These are phyloP conservation scores for Pseudolycoriella hygida DNA, from an alignment of 2,888 invertebrate species.

Conservation along the genomic window DNA sequence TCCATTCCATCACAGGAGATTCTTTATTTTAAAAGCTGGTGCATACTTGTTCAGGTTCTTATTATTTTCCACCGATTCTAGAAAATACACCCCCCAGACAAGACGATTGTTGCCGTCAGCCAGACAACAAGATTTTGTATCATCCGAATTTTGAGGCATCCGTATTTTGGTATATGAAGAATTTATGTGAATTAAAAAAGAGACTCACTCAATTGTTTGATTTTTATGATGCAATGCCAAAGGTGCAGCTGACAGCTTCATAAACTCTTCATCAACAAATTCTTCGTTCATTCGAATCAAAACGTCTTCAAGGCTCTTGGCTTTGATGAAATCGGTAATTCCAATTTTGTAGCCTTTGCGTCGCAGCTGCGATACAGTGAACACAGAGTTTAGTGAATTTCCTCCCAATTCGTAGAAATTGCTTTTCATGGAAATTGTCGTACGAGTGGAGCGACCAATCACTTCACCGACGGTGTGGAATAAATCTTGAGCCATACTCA, in stretches of 20 bases:
- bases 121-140: too few species aligned
- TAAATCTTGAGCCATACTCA: slow-evolving; percentile 45
- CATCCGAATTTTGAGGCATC: too few species aligned
- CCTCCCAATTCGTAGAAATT: slow-evolving; percentile 78
- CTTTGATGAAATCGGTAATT: slow-evolving; percentile 64
- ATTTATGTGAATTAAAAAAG: slow-evolving; percentile 4
- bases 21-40: too few species aligned
- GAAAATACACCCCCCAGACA: too few species aligned
- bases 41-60: too few species aligned
- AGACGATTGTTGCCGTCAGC: too few species aligned
- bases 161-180: too few species aligned
- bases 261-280: slow-evolving; percentile 3
- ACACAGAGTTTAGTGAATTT: slow-evolving; percentile 72
- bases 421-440: slow-evolving; percentile 40
- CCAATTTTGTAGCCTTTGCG: slow-evolving; percentile 65
- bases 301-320: slow-evolving; percentile 50
- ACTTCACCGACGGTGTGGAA: slow-evolving; percentile 60
- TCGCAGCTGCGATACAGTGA: slow-evolving; percentile 55
- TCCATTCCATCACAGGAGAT: too few species aligned
- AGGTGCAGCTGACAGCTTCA: slow-evolving; percentile 21
- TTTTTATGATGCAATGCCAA: slow-evolving; percentile 37
- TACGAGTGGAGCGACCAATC: slow-evolving; percentile 43
- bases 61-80: too few species aligned
- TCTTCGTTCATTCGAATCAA: slow-evolving; percentile 29
- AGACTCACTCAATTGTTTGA: slow-evolving; percentile 49